A percentile compares a stretch with the other conserved stretches of the same genome.
These are phyloP conservation scores for Apamea monoglypha DNA, from an alignment of 2,888 invertebrate species.

Conservation along the genomic window DNA sequence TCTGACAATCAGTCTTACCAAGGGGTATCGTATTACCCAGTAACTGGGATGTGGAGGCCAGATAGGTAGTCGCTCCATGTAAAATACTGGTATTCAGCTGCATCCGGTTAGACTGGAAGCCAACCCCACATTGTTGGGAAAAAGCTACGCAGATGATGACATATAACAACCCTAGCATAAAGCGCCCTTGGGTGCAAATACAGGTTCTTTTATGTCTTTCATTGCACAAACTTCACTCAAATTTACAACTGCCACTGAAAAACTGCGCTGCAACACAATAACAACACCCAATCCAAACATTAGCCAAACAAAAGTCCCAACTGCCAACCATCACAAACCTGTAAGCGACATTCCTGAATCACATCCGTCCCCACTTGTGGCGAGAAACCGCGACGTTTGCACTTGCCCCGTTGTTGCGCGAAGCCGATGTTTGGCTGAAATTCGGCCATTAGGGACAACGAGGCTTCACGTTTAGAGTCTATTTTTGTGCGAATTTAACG, in stretches of 20 bases:
- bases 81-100: too few species aligned
- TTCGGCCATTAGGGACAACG: conserved; percentile 18
- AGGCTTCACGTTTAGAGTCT: conserved; percentile 1
- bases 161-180: too few species aligned
- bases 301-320: neutral
- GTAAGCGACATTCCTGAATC: conserved; percentile 43
- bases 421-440: conserved; percentile 6
- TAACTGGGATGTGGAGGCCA: too few species aligned
- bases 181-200: neutral
- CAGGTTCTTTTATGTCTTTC: neutral
- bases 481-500: conserved; percentile 29
- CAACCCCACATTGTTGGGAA: too few species aligned
- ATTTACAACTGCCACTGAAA: neutral
- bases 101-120: too few species aligned
- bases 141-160: too few species aligned
- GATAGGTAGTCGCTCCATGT: too few species aligned
- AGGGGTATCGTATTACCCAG: too few species aligned
- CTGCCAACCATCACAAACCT: conserved; percentile 23
- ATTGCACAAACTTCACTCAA: neutral
- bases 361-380: conserved; percentile 53
- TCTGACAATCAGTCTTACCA: too few species aligned
- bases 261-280: neutral
- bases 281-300: conserved; percentile 22
- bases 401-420: conserved; percentile 21
- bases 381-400: conserved; percentile 52